Evolutionary conservation across 2,888 invertebrate species (phyloP).

Genomic region (Hecatera dysodea): DNA sequence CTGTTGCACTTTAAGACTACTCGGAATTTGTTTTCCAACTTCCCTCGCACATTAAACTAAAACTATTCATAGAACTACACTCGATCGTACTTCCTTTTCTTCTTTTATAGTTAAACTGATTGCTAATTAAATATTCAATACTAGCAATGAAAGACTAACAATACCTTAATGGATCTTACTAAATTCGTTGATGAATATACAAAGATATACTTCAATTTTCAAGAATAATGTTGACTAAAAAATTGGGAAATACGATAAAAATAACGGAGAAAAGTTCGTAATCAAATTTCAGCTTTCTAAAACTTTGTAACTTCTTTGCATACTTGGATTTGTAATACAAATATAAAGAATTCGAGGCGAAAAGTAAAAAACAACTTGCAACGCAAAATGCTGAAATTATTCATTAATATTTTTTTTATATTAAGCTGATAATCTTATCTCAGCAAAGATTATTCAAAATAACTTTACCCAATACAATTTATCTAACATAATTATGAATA

Average conservation of each 20-base stretch:
- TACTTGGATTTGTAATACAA: slow-evolving; percentile 54
- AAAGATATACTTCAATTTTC: slow-evolving; percentile 45
- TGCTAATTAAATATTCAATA: slow-evolving; percentile 47
- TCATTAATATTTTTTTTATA: slow-evolving; percentile 17
- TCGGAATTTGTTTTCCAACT: slow-evolving; percentile 42
- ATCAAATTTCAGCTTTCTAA: slow-evolving; percentile 58
- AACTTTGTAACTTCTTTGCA: slow-evolving; percentile 50
- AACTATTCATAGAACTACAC: slow-evolving; percentile 55
- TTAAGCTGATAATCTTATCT: background rate
- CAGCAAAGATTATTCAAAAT: background rate
- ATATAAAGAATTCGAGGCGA: slow-evolving; percentile 45
- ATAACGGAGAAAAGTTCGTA: slow-evolving; percentile 54
- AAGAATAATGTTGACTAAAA: slow-evolving; percentile 43
- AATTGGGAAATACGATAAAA: slow-evolving; percentile 59
- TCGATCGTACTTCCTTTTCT: slow-evolving; percentile 28
- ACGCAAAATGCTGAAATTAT: slow-evolving; percentile 10
- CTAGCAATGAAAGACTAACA: slow-evolving; percentile 47
- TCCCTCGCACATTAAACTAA: slow-evolving; percentile 41
- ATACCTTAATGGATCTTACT: slow-evolving; percentile 48
- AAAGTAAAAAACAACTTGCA: slow-evolving; percentile 31
- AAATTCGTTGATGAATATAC: slow-evolving; percentile 54
- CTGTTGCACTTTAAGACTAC: slow-evolving; percentile 36
- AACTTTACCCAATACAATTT: background rate
- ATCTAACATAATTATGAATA: background rate
- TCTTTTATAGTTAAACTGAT: slow-evolving; percentile 24